Percentiles rank a stretch among this genome's conserved stretches.
Conservation (phyloP, 2,113 vertebrate genomes). For the Dipodomys stephensi region DNA sequence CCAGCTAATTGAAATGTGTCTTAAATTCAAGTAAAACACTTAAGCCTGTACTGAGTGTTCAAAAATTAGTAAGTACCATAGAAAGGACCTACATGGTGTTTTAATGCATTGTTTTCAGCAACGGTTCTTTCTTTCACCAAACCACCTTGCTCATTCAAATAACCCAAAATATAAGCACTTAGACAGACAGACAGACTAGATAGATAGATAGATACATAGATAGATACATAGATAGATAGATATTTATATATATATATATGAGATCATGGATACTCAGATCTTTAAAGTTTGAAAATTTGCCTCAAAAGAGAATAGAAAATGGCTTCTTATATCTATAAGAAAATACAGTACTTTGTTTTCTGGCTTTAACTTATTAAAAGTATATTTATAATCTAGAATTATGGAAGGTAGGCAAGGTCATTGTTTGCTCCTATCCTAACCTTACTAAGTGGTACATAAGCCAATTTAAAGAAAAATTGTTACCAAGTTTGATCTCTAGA, state of each 20-base stretch:
- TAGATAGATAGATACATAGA: no score
- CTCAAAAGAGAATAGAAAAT: background rate
- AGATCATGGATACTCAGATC: no score
- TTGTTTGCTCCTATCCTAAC: no score
- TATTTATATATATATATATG: no score
- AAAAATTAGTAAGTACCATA: background rate
- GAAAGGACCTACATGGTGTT: background rate
- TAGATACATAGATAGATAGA: no score
- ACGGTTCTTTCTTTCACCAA: background rate
- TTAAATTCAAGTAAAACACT: background rate
- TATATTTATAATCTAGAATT: background rate
- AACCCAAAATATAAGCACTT: constrained; percentile 31
- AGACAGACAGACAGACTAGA: no score
- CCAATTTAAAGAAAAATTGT: no score
- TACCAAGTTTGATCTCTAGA: no score
- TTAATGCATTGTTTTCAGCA: constrained; percentile 9
- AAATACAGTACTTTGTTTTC: constrained; percentile 31
- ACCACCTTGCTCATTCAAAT: background rate
- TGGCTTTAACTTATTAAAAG: background rate
- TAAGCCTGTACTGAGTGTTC: background rate
- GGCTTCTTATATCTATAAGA: constrained; percentile 29
- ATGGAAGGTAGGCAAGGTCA: background rate
- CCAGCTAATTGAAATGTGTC: background rate
- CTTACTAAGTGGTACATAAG: no score
- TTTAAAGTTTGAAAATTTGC: no score